Percentiles rank a stretch among this genome's conserved stretches.
Conservation (phyloP, 2,888 invertebrate genomes). For the Antheraea yamamai region DNA sequence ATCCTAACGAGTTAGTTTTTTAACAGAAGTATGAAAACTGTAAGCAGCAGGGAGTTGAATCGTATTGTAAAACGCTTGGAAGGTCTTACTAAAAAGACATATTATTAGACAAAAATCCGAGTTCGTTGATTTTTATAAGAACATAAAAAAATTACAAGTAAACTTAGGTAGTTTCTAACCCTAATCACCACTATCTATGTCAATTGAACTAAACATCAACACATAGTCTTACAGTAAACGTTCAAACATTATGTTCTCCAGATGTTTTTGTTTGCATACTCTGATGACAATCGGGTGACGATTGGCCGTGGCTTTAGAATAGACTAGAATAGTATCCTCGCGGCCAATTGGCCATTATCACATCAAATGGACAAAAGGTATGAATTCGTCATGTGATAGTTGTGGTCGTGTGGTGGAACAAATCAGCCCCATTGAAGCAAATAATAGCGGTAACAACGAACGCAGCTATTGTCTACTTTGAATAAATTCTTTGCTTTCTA, state of each 20-base stretch:
- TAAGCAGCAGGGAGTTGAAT: too few relatives aligned
- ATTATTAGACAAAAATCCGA: background rate
- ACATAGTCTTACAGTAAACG: background rate
- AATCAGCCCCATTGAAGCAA: conserved; percentile 41
- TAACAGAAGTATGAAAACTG: too few relatives aligned
- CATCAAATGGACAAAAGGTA: conserved; percentile 25
- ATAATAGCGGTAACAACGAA: conserved; percentile 34
- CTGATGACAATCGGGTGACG: conserved; percentile 24
- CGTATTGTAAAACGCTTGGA: too few relatives aligned
- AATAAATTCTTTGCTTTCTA: background rate
- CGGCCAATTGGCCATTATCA: conserved; percentile 33
- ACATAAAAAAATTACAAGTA: background rate
- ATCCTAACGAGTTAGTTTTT: too few relatives aligned
- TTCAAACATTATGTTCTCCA: conserved; percentile 21
- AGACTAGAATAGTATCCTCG: conserved; percentile 20
- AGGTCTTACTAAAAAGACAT: too few relatives aligned
- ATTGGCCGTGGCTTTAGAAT: conserved; percentile 35
- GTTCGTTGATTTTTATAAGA: too few relatives aligned
- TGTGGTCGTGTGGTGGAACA: conserved; percentile 30
- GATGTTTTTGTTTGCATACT: conserved; percentile 14
- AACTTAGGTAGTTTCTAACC: background rate
- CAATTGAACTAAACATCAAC: background rate
- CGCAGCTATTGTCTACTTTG: background rate
- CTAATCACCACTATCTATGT: background rate
- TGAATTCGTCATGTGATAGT: conserved; percentile 33